Evolutionary conservation across 2,888 invertebrate genomes (phyloP).

Genomic region (Melanargia galathea): DNA sequence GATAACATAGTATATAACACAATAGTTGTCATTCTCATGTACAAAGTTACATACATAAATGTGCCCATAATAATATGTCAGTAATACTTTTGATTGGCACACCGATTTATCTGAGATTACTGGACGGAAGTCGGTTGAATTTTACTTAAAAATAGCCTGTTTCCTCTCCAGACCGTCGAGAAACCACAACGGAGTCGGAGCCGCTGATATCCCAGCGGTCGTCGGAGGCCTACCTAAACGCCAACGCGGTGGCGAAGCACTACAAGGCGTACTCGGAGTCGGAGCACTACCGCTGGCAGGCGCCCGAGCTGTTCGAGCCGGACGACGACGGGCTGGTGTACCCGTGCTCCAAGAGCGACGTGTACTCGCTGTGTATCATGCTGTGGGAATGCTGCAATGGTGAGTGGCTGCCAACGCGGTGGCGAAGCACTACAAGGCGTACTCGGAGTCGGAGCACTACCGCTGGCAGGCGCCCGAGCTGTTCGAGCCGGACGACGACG

Average conservation of each 20-base stretch:
- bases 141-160: too few species aligned
- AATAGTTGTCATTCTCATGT: too few species aligned
- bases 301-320: slow-evolving; percentile 70
- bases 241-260: slow-evolving; percentile 55
- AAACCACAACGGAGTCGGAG: slow-evolving; percentile 55
- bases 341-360: slow-evolving; percentile 68
- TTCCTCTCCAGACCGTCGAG: slow-evolving; percentile 57
- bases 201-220: slow-evolving; percentile 63
- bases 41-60: too few species aligned
- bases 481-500: not conserved
- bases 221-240: slow-evolving; percentile 59
- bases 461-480: not conserved
- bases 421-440: too few species aligned
- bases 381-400: slow-evolving; percentile 78
- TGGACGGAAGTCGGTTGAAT: too few species aligned
- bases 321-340: slow-evolving; percentile 60
- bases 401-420: too few species aligned
- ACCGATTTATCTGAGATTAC: too few species aligned
- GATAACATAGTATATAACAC: too few species aligned
- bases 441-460: too few species aligned
- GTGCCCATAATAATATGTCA: too few species aligned
- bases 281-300: slow-evolving; percentile 68
- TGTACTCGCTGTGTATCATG: slow-evolving; percentile 68
- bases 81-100: too few species aligned
- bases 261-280: slow-evolving; percentile 54